These are phyloP conservation scores for Electrona antarctica DNA, from an alignment of 2,113 vertebrate genomes.

Conservation along the genomic window DNA sequence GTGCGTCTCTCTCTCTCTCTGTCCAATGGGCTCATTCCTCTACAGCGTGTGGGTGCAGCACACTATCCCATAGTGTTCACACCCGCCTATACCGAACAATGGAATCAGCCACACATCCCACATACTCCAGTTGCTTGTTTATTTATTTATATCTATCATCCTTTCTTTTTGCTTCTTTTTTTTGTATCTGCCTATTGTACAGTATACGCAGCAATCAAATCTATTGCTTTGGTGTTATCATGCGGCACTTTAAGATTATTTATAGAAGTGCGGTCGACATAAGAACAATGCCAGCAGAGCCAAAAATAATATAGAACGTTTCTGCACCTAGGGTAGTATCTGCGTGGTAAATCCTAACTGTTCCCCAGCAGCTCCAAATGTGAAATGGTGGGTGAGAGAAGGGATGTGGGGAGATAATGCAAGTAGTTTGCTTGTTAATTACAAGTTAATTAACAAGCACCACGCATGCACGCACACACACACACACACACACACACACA, in stretches of 20 bases:
- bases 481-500: no score
- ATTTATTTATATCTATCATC: not conserved
- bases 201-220: slow-evolving; percentile 41
- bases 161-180: not conserved
- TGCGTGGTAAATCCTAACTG: slow-evolving; percentile 34
- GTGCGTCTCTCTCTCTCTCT: no score
- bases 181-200: slow-evolving; percentile 17
- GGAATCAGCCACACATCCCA: slow-evolving; percentile 75
- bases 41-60: slow-evolving; percentile 64
- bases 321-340: slow-evolving; percentile 22
- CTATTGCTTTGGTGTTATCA: slow-evolving; percentile 44
- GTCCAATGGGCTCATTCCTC: slow-evolving; percentile 69
- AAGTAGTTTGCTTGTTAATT: slow-evolving; percentile 49
- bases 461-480: slow-evolving; percentile 20
- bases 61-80: slow-evolving; percentile 62
- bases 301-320: slow-evolving; percentile 36
- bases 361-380: slow-evolving; percentile 55
- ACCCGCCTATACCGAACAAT: slow-evolving; percentile 65
- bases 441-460: slow-evolving; percentile 31
- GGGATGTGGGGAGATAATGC: slow-evolving; percentile 52
- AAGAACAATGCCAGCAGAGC: slow-evolving; percentile 33
- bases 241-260: slow-evolving; percentile 59
- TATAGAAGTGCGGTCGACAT: slow-evolving; percentile 52
- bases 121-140: slow-evolving; percentile 41
- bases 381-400: slow-evolving; percentile 48